Conservation (phyloP, 1,140 invertebrate species). For the Caerostris darwini region DNA sequence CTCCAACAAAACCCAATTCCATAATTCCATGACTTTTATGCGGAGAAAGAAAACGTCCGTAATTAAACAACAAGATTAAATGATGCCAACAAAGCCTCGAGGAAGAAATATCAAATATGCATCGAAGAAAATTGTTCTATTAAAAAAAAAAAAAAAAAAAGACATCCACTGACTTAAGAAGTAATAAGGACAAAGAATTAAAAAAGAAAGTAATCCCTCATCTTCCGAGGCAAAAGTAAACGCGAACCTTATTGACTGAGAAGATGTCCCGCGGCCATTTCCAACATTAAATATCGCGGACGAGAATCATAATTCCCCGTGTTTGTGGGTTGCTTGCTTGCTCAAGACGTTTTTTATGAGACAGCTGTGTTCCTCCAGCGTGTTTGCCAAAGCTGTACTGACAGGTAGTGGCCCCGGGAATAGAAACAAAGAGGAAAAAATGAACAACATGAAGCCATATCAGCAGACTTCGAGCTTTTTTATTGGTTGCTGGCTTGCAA, state of each 20-base stretch:
- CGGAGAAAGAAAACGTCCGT: background rate
- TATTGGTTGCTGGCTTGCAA: background rate
- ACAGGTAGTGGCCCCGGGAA: background rate
- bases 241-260: background rate
- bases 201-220: background rate
- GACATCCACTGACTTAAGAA: too few species aligned
- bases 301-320: constrained; percentile 5
- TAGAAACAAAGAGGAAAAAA: background rate
- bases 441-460: background rate
- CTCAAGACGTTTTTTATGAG: background rate
- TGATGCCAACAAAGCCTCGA: background rate
- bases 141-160: too few species aligned
- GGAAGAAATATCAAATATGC: background rate
- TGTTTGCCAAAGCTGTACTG: background rate
- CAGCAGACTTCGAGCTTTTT: background rate
- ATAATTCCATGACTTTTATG: background rate
- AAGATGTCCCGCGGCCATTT: background rate
- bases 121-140: background rate
- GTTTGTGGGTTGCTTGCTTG: background rate
- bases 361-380: too few species aligned
- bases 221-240: background rate
- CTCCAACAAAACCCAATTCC: background rate
- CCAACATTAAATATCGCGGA: background rate
- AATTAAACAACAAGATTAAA: background rate
- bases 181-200: background rate